A percentile compares a stretch with the other conserved stretches of the same genome.
Evolutionary conservation across 2,888 invertebrate genomes (phyloP).

Genomic region (Beris morrisii): DNA sequence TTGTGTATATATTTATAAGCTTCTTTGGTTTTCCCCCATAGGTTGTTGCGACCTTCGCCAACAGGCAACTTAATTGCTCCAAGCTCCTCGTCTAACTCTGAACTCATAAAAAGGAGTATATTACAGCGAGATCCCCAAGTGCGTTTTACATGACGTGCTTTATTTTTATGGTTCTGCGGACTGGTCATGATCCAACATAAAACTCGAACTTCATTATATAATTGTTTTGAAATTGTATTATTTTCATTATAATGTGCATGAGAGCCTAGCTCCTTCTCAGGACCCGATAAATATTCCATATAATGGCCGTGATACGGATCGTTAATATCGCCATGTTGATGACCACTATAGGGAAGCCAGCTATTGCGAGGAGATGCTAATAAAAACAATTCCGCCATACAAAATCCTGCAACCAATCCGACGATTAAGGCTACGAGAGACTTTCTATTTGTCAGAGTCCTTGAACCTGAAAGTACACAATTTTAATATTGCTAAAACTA

Average conservation of each 20-base stretch:
- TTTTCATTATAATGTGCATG: constrained; percentile 70
- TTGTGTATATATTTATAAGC: constrained; percentile 88
- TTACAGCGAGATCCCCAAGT: constrained; percentile 96
- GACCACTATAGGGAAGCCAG: constrained; percentile 48
- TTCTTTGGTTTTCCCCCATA: constrained; percentile 97
- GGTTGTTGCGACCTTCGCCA: constrained; percentile 83
- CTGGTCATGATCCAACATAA: constrained; percentile 98
- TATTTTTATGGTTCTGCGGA: constrained; percentile 83
- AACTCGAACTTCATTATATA: constrained; percentile 78
- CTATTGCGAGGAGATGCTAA: constrained; percentile 48
- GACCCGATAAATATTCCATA: constrained; percentile 54
- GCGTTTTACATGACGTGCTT: constrained; percentile 89
- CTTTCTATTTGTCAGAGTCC: constrained; percentile 49
- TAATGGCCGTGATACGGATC: constrained; percentile 56
- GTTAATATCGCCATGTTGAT: constrained; percentile 51
- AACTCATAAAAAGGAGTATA: constrained; percentile 84
- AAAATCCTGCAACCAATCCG: constrained; percentile 54
- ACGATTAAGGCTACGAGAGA: constrained; percentile 52
- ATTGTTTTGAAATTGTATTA: constrained; percentile 66
- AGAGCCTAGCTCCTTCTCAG: constrained; percentile 55
- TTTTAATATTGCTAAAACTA: constrained; percentile 14
- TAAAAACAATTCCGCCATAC: constrained; percentile 53
- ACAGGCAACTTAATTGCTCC: constrained; percentile 83
- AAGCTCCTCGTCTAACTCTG: constrained; percentile 68
- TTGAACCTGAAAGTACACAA: constrained; percentile 53